A percentile compares a stretch with the other conserved stretches of the same genome.
phyloP scores from a whole-genome alignment of 1,140 invertebrate genomes.

The Musca domestica region DNA sequence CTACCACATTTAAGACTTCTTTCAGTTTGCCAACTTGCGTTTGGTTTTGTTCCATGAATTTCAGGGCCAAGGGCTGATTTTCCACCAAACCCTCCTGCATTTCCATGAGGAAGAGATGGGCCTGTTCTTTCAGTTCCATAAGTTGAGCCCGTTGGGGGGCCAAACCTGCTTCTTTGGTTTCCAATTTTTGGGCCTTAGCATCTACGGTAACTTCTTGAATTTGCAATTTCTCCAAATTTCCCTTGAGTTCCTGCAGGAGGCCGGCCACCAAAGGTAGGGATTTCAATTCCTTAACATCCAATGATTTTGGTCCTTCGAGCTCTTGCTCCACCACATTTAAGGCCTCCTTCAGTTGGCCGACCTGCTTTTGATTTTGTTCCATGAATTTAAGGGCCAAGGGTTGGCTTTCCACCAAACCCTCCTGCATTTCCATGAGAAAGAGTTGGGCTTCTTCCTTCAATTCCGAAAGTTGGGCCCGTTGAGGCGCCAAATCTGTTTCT shows the following conservation, averaged over 20 bases:
- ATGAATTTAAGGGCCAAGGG: constrained; percentile 32
- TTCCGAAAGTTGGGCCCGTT: too few relatives aligned
- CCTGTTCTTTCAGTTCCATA: too few relatives aligned
- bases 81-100: constrained; percentile 4
- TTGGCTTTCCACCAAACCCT: constrained; percentile 36
- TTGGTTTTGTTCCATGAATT: constrained; percentile 21
- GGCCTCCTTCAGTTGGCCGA: constrained; percentile 27
- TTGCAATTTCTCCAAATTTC: neutral
- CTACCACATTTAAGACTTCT: constrained; percentile 35
- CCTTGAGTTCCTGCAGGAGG: neutral
- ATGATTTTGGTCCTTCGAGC: too few relatives aligned
- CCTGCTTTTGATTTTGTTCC: constrained; percentile 35
- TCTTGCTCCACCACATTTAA: too few relatives aligned
- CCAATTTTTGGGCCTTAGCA: neutral
- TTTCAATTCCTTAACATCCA: too few relatives aligned
- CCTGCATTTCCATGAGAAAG: constrained; percentile 39
- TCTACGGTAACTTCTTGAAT: neutral
- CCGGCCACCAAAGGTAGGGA: too few relatives aligned
- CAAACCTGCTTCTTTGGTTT: neutral
- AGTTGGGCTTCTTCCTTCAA: constrained; percentile 31
- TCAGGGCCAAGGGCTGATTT: neutral
- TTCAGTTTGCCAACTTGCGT: constrained; percentile 34
- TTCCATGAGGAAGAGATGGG: neutral
- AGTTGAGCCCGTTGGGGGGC: too few relatives aligned
- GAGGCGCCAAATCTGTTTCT: neutral